These are phyloP conservation scores for Mycetomoellerius zeteki DNA, from an alignment of 1,140 invertebrate genomes.

Conservation along the genomic window DNA sequence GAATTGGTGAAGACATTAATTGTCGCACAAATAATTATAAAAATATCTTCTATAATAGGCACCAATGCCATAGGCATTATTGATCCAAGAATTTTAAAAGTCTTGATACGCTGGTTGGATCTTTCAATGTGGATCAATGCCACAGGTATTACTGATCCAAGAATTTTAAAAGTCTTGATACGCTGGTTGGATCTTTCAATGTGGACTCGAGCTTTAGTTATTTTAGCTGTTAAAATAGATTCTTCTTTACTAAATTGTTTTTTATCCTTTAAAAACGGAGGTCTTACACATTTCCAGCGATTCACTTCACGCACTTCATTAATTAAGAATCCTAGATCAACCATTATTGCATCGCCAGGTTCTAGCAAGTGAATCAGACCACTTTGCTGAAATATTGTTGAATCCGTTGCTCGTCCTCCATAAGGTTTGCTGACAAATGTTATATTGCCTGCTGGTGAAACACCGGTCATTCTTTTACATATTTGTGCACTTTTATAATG, in stretches of 20 bases:
- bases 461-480: neutral
- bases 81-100: constrained; percentile 3
- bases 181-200: constrained; percentile 1
- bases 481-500: neutral
- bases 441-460: neutral
- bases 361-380: too few relatives aligned
- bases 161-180: constrained; percentile 1
- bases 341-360: neutral
- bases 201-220: neutral
- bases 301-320: neutral
- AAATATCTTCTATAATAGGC: neutral
- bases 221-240: constrained; percentile 7
- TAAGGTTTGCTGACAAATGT: neutral
- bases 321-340: constrained; percentile 9
- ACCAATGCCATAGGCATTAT: neutral
- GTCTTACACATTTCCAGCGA: neutral
- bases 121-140: neutral
- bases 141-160: neutral
- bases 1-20: neutral
- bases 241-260: neutral
- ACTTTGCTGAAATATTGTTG: constrained; percentile 5
- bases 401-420: neutral
- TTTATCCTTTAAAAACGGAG: constrained; percentile 2
- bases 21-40: neutral
- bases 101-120: neutral